Base-by-base conservation (phyloP, 2,113 vertebrate species). In the Rallus limicola region DNA sequence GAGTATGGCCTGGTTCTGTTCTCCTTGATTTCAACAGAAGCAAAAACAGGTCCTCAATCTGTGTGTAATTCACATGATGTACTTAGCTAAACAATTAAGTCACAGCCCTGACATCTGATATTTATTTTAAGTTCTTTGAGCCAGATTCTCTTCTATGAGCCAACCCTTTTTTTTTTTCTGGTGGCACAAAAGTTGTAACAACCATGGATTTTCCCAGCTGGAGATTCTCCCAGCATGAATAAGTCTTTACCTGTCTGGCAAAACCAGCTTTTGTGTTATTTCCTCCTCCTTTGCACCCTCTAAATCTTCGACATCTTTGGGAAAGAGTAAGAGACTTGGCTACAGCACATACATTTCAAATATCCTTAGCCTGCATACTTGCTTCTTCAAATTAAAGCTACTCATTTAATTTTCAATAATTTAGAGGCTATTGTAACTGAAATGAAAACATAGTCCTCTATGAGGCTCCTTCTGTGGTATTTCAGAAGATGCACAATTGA, bases 71-170 rank as follows among this genome's bases (percentile, higher is more conserved):
- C 96, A 96, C 93, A 92, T 95, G 93, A 96, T 96, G 93, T 96
- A 90, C 88, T 96, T 96, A 96, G 86, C 86, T 95, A 96, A 97
- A 97, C 96, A 97, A 97, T 96, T 97, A 96, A 97, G 95, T 97
- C 96, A 97, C 90, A 96, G 96, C 77, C 94, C 65, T 93, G 83
- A 96, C 93, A 97, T 96, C 95, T 91, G 93, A 96, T 96, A 96
- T 97, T 97, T 97, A 97, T 97, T 96, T 96, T 88, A 96, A 95
- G 90, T 97, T 94, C 90, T 92, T 94, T 92, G 92, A 96, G 92
- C 90, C 88, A 97, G 90, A 93, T 93, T 95, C 82, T 86, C 80
- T 68, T 65, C 77, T 65, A 62, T 62, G 80, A 90, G 93, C 88
- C 91, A 94, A 90, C 12, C 6, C 16, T 92, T 96, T 95, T 94